These are phyloP conservation scores for Hydrochoerus hydrochaeris DNA, from an alignment of 2,113 vertebrate genomes.

Conservation along the genomic window DNA sequence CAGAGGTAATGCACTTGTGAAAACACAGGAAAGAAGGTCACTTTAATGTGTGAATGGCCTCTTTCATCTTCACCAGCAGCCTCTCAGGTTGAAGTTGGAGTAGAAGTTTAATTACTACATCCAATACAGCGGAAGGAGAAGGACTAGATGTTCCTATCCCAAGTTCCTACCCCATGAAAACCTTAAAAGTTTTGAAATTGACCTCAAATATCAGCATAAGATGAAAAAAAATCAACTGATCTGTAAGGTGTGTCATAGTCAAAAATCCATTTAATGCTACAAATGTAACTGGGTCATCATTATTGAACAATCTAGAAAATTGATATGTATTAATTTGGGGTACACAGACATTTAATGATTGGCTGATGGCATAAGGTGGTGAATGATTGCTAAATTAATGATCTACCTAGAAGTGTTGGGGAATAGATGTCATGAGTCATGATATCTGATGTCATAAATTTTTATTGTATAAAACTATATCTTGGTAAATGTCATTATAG, in stretches of 20 bases:
- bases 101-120: not conserved
- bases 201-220: not conserved
- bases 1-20: not conserved
- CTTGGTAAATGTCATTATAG: not conserved
- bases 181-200: not conserved
- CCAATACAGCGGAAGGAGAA: not conserved
- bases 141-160: not conserved
- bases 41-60: not conserved
- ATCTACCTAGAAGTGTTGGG: not conserved
- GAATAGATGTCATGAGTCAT: not conserved
- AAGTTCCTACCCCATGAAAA: not conserved
- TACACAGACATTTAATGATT: not conserved
- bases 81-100: not conserved
- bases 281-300: not conserved
- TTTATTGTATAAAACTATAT: not conserved
- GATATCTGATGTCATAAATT: not conserved
- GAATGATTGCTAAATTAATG: not conserved
- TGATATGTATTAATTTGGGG: not conserved
- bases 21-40: not conserved
- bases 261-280: not conserved
- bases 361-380: not conserved
- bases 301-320: not conserved
- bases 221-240: not conserved
- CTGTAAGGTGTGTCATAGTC: not conserved
- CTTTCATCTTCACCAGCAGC: not conserved